A percentile compares a stretch with the other conserved stretches of the same genome.
Conservation (phyloP, 2,888 invertebrate species). For the Harpagoxenus sublaevis region DNA sequence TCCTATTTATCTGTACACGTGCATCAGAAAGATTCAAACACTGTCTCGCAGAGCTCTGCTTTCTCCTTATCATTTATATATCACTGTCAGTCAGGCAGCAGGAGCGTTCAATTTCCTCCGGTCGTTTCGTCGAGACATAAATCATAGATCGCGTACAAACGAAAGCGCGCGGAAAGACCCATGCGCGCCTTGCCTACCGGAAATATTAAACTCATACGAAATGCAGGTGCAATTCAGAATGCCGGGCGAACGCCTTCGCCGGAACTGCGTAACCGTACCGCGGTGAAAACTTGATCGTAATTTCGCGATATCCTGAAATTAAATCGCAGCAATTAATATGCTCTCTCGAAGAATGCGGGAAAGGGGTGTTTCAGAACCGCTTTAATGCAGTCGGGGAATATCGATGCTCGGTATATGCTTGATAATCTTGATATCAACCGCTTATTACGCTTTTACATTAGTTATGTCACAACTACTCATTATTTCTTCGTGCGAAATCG, state of each 20-base stretch:
- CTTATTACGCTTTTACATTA: conserved; percentile 35
- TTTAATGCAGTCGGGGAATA: neutral
- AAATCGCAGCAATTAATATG: conserved; percentile 40
- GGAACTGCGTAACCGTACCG: conserved; percentile 66
- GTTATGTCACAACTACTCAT: neutral
- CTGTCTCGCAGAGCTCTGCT: conserved; percentile 4
- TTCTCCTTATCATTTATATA: conserved; percentile 45
- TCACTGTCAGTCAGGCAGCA: neutral
- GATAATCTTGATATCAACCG: conserved; percentile 29
- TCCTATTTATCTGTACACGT: neutral
- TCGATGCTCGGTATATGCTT: conserved; percentile 8
- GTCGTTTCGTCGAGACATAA: neutral
- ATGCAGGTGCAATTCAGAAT: conserved; percentile 48
- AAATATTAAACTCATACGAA: conserved; percentile 63
- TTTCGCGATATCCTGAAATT: conserved; percentile 67
- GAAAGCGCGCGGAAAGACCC: conserved; percentile 37
- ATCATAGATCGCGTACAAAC: conserved; percentile 18
- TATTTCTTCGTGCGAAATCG: neutral
- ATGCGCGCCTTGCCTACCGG: conserved; percentile 44
- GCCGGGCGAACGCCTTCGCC: conserved; percentile 34
- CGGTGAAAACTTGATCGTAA: conserved; percentile 72
- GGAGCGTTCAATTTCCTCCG: conserved; percentile 21
- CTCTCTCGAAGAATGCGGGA: conserved; percentile 45
- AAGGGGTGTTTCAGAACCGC: conserved; percentile 57
- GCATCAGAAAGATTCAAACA: neutral